phyloP scores from a whole-genome alignment of 2,888 invertebrate species.

The Cinara cedri region DNA sequence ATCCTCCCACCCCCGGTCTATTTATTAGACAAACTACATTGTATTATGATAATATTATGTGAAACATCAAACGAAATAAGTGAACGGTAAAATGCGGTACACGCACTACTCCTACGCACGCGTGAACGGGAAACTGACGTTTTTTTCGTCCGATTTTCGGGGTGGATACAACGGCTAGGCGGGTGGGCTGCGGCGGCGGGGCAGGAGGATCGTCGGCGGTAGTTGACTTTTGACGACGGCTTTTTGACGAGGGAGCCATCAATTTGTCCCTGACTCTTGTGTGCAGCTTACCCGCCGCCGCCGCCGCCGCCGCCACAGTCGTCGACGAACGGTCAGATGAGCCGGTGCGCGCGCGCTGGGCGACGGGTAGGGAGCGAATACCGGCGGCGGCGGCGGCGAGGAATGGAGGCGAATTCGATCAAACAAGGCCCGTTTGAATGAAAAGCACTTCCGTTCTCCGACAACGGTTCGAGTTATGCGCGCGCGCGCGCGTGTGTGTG shows the following conservation, averaged over 20 bases:
- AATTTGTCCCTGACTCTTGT: conserved; percentile 37
- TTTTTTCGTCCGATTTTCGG: not conserved
- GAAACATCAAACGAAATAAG: not conserved
- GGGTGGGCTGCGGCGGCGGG: not conserved
- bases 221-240: conserved; percentile 44
- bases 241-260: conserved; percentile 21
- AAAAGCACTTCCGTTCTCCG: conserved; percentile 50
- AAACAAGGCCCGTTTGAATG: conserved; percentile 47
- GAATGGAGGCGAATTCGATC: conserved; percentile 27
- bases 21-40: too few relatives aligned
- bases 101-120: too few relatives aligned
- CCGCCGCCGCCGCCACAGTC: not conserved
- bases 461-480: not conserved
- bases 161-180: too few relatives aligned
- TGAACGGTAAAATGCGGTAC: not conserved
- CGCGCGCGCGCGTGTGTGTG: not conserved
- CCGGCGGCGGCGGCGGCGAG: not conserved
- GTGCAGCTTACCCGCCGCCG: not conserved
- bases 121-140: not conserved
- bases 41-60: not conserved
- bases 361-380: too few relatives aligned
- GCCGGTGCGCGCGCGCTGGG: too few relatives aligned
- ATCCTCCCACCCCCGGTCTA: too few relatives aligned
- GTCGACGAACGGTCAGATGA: not conserved
- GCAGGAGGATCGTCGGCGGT: not conserved